Conservation (phyloP, 2,113 vertebrate species). For the Spermophilus dauricus region DNA sequence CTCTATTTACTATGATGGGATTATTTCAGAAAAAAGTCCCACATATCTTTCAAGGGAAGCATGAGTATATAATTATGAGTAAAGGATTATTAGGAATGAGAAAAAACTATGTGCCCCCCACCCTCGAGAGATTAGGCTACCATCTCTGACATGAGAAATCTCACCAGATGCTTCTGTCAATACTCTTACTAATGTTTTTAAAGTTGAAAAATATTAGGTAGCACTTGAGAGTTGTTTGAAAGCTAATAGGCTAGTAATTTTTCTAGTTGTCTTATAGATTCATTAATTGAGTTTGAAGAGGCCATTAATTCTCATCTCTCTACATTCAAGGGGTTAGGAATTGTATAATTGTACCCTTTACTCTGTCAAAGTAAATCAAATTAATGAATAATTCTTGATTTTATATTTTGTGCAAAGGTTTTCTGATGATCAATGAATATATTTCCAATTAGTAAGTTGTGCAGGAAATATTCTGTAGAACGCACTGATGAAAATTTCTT, state of each 20-base stretch:
- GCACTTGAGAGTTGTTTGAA: not conserved
- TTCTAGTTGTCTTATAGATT: not conserved
- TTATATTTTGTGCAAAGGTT: not conserved
- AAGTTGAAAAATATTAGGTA: not conserved
- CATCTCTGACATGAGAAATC: not conserved
- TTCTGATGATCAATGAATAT: not conserved
- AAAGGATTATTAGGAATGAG: not conserved
- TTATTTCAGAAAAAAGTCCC: constrained; percentile 9
- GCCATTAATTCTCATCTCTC: not conserved
- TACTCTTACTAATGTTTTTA: not conserved
- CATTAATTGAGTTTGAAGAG: not conserved
- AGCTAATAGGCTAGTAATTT: not conserved
- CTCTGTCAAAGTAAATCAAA: not conserved
- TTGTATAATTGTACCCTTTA: not conserved
- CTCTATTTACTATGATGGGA: not conserved
- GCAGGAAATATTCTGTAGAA: not conserved
- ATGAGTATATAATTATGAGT: not conserved
- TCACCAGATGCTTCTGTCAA: not conserved
- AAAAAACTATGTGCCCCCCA: not conserved
- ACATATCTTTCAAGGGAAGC: not conserved
- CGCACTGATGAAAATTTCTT: not conserved
- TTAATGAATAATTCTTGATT: not conserved
- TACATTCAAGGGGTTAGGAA: not conserved
- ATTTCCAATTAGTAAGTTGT: not conserved
- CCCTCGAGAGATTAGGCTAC: not conserved